These are phyloP conservation scores for Pelecanus crispus DNA, from an alignment of 2,113 vertebrate species.

Conservation along the genomic window DNA sequence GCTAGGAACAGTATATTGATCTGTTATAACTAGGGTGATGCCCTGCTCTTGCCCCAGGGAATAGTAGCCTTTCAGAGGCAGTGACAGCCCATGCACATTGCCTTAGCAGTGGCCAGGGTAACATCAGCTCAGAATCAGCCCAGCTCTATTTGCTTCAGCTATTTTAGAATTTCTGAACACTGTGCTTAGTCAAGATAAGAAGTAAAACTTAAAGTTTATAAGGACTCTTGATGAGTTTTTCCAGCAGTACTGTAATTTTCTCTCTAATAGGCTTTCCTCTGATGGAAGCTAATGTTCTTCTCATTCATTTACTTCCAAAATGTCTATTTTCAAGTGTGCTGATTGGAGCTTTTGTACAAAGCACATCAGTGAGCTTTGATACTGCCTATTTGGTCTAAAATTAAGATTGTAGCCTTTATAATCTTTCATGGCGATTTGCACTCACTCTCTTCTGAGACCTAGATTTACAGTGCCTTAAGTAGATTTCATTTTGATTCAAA, in stretches of 20 bases:
- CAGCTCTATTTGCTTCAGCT: background rate
- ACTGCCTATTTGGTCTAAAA: background rate
- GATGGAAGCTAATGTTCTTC: background rate
- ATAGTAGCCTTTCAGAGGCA: background rate
- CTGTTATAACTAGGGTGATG: background rate
- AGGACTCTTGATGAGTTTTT: background rate
- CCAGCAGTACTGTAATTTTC: background rate
- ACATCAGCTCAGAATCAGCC: background rate
- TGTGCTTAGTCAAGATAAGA: background rate
- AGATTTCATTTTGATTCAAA: background rate
- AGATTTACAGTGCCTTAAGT: background rate
- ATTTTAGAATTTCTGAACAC: background rate
- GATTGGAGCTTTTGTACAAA: background rate
- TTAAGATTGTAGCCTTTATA: background rate
- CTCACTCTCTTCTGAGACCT: background rate
- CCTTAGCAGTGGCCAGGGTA: background rate
- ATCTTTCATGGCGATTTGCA: background rate
- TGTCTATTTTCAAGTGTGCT: background rate
- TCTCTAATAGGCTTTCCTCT: background rate
- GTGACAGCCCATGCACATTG: background rate
- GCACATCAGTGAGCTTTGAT: background rate
- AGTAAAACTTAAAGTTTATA: background rate
- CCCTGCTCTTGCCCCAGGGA: background rate
- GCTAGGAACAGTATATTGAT: background rate
- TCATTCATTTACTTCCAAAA: background rate